These are phyloP conservation scores for Carpatolechia fugitivella DNA, from an alignment of 2,888 invertebrate genomes.

Conservation along the genomic window DNA sequence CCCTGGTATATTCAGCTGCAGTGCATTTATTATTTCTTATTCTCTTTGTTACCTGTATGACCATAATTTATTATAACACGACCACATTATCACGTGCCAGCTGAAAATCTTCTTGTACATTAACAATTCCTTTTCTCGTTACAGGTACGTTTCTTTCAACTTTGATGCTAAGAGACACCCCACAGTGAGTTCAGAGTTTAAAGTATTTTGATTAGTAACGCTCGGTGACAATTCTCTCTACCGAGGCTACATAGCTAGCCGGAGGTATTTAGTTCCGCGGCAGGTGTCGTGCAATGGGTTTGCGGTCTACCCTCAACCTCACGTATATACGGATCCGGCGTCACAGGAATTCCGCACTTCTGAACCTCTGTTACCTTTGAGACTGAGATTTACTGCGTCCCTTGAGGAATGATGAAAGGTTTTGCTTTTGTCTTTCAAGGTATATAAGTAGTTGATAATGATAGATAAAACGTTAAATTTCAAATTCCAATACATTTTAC, in stretches of 20 bases:
- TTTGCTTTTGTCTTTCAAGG: no score
- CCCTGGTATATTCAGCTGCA: neutral
- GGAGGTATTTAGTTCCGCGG: conserved; percentile 13
- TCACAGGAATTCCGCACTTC: conserved; percentile 5
- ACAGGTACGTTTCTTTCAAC: neutral
- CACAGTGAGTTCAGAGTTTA: conserved; percentile 1
- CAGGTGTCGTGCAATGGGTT: conserved; percentile 25
- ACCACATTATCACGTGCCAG: no score
- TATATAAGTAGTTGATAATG: no score
- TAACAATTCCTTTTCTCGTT: neutral
- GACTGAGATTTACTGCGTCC: neutral
- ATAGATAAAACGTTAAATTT: no score
- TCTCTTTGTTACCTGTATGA: neutral
- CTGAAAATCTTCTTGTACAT: neutral
- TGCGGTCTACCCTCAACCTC: conserved; percentile 23
- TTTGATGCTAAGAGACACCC: neutral
- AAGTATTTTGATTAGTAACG: neutral
- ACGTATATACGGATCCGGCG: conserved; percentile 14
- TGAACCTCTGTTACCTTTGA: conserved; percentile 4
- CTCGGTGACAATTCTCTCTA: conserved; percentile 6
- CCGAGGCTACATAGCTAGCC: conserved; percentile 21
- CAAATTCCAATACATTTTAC: no score
- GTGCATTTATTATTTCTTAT: conserved; percentile 3
- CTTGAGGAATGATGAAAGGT: no score
- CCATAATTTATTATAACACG: no score